phyloP scores from a whole-genome alignment of 1,140 invertebrate species.

The Hyles vespertilio region DNA sequence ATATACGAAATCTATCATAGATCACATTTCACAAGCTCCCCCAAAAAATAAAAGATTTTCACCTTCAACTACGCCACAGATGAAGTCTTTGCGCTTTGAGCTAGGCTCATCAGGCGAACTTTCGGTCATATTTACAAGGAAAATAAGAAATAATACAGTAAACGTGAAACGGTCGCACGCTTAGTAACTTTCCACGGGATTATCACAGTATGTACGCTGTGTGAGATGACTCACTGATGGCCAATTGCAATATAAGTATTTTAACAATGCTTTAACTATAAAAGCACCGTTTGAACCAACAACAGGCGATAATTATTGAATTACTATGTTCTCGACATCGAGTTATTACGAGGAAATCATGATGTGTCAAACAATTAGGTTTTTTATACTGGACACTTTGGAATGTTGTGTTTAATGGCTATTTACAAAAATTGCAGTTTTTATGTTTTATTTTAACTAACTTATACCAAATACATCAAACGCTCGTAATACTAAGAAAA shows the following conservation, averaged over 20 bases:
- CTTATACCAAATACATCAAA: too few species aligned
- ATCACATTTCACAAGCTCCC: slow-evolving; percentile 9
- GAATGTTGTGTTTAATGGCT: slow-evolving; percentile 6
- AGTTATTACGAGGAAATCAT: slow-evolving; percentile 41
- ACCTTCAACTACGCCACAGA: slow-evolving; percentile 96
- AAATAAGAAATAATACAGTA: slow-evolving; percentile 18
- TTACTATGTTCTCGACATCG: slow-evolving; percentile 29
- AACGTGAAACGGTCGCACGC: slow-evolving; percentile 1
- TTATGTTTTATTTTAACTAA: too few species aligned
- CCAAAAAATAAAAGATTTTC: slow-evolving; percentile 38
- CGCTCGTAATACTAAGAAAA: too few species aligned
- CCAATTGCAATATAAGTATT: slow-evolving; percentile 21
- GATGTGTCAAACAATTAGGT: slow-evolving; percentile 44
- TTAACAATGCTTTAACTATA: slow-evolving; percentile 23
- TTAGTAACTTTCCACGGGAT: slow-evolving; percentile 15
- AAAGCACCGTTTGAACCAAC: slow-evolving; percentile 23
- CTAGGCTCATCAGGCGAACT: slow-evolving; percentile 53
- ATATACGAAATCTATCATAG: slow-evolving; percentile 19
- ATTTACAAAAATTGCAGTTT: not conserved
- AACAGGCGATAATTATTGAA: slow-evolving; percentile 36
- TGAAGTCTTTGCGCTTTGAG: slow-evolving; percentile 79
- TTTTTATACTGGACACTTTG: not conserved
- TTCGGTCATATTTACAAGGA: slow-evolving; percentile 56
- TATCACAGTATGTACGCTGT: slow-evolving; percentile 8
- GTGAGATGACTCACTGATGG: slow-evolving; percentile 12